Conservation (phyloP, 1,140 invertebrate genomes). For the Hylaeus volcanicus region DNA sequence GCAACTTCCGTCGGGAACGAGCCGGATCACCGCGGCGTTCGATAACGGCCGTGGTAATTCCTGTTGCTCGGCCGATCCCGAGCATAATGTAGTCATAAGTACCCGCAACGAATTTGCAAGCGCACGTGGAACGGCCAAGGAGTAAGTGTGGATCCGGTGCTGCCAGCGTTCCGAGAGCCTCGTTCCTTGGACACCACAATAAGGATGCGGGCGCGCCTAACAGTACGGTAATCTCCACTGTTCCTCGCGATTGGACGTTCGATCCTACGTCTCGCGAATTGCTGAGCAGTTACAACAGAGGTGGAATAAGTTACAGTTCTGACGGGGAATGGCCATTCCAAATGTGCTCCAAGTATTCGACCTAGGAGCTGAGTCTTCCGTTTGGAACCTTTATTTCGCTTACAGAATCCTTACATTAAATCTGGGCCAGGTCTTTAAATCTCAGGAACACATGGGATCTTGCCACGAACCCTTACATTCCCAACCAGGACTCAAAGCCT, state of each 20-base stretch:
- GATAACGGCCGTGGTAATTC: constrained; percentile 44
- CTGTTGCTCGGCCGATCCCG: constrained; percentile 44
- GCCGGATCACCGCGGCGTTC: constrained; percentile 27
- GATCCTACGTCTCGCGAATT: background rate
- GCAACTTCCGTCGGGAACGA: constrained; percentile 40
- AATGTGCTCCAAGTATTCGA: no score
- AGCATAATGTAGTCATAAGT: constrained; percentile 54
- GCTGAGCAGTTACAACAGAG: no score
- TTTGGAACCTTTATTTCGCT: no score
- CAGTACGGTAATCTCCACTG: background rate
- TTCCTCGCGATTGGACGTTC: background rate
- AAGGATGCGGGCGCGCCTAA: background rate
- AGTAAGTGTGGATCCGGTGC: background rate
- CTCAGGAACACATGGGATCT: no score
- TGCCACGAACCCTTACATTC: no score
- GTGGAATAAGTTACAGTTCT: no score
- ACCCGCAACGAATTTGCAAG: constrained; percentile 60
- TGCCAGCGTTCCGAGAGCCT: background rate
- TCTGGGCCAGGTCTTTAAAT: no score
- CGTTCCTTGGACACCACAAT: background rate
- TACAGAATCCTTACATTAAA: no score
- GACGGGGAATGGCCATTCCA: no score
- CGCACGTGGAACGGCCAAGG: constrained; percentile 28
- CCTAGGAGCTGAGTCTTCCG: no score
- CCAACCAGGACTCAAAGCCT: no score